Evolutionary conservation across 2,797 vertebrate genomes (phyloP).

Genomic region (Pangasius sanitwongsei): DNA sequence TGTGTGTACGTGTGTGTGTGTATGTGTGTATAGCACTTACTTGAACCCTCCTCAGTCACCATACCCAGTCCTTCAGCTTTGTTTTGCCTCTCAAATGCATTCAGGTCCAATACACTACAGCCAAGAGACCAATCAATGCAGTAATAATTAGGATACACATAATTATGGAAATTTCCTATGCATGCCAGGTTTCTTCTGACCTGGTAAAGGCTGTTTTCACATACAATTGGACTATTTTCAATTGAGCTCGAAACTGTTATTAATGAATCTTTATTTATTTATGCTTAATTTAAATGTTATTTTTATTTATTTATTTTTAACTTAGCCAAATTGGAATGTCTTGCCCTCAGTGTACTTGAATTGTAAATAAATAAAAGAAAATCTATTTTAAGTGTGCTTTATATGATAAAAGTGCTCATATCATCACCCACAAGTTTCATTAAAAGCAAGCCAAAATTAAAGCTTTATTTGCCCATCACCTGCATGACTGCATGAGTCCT

Average conservation of each 20-base stretch:
- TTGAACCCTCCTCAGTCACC: slow-evolving; percentile 98
- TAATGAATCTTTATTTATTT: too few relatives aligned
- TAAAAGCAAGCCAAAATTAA: not conserved
- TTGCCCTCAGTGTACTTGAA: not conserved
- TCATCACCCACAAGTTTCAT: not conserved
- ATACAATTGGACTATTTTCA: not conserved
- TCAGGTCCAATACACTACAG: slow-evolving; percentile 93
- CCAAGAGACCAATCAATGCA: slow-evolving; percentile 41
- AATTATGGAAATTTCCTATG: not conserved
- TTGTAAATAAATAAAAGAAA: too few relatives aligned
- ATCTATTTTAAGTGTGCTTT: not conserved
- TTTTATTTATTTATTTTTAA: not conserved
- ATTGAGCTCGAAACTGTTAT: not conserved
- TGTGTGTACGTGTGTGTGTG: not conserved
- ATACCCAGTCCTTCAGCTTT: slow-evolving; percentile 99
- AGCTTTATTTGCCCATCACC: slow-evolving; percentile 71
- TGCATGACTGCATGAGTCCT: slow-evolving; percentile 98
- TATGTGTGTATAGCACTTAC: slow-evolving; percentile 78
- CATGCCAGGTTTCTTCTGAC: not conserved
- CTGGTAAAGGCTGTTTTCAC: not conserved
- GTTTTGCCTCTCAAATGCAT: slow-evolving; percentile 98
- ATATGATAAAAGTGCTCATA: not conserved
- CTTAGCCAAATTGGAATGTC: too few relatives aligned
- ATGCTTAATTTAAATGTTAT: not conserved
- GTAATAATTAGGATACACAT: not conserved